Percentiles rank a stretch among this genome's conserved stretches.
These are phyloP conservation scores for Cotesia glomerata DNA, from an alignment of 1,140 invertebrate species.

Conservation along the genomic window DNA sequence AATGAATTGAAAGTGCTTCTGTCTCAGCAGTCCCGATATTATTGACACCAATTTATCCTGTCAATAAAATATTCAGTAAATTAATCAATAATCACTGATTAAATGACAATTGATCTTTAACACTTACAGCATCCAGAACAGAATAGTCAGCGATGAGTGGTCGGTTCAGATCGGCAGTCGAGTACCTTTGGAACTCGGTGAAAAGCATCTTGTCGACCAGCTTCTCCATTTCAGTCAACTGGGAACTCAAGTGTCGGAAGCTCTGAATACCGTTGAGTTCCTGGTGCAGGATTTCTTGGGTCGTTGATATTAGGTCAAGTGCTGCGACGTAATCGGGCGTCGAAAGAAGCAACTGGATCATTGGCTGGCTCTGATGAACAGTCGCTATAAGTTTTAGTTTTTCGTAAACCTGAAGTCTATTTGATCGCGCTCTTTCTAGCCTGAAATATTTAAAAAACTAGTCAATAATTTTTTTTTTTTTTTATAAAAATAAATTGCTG, in stretches of 20 bases:
- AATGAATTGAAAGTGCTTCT: constrained; percentile 87
- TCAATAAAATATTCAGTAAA: constrained; percentile 26
- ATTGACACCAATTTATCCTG: constrained; percentile 88
- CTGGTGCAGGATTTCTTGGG: constrained; percentile 90
- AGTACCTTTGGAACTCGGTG: constrained; percentile 92
- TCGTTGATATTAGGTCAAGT: constrained; percentile 94
- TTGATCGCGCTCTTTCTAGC: constrained; percentile 68
- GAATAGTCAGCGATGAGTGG: constrained; percentile 72
- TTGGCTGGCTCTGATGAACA: constrained; percentile 97
- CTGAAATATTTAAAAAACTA: constrained; percentile 21
- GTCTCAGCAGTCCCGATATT: constrained; percentile 85
- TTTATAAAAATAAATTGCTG: too few relatives aligned
- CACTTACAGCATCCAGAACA: constrained; percentile 69
- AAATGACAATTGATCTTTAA: background rate
- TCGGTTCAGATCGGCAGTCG: constrained; percentile 90
- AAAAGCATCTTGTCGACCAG: constrained; percentile 96
- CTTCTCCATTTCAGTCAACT: constrained; percentile 95
- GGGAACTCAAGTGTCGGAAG: constrained; percentile 92
- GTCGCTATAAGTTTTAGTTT: constrained; percentile 92
- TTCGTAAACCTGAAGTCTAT: constrained; percentile 70
- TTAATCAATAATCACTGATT: constrained; percentile 16
- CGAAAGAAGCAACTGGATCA: constrained; percentile 91
- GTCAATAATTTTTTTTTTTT: too few relatives aligned
- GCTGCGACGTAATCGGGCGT: constrained; percentile 98
- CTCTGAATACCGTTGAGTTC: constrained; percentile 91